Evolutionary conservation across 2,888 invertebrate genomes (phyloP).

Genomic region (Halictus ligatus): DNA sequence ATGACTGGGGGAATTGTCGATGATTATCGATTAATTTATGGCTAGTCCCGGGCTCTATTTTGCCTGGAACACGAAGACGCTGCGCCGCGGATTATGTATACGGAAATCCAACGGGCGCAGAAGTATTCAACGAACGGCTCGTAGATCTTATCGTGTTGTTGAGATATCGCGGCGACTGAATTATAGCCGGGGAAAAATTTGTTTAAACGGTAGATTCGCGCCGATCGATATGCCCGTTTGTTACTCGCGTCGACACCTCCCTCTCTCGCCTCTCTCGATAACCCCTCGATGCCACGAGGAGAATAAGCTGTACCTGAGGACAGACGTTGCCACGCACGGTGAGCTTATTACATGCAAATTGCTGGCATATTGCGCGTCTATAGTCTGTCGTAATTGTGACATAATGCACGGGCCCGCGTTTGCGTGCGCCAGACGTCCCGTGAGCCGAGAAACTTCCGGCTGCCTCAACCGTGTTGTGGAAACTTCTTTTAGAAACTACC

Average conservation of each 20-base stretch:
- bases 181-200: constrained; percentile 23
- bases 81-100: constrained; percentile 18
- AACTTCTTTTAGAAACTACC: neutral
- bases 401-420: constrained; percentile 8
- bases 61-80: constrained; percentile 6
- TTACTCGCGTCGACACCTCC: constrained; percentile 36
- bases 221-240: constrained; percentile 33
- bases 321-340: constrained; percentile 37
- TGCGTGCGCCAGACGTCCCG: neutral
- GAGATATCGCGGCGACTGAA: constrained; percentile 21
- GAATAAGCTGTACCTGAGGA: constrained; percentile 20
- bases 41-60: constrained; percentile 17
- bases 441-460: neutral
- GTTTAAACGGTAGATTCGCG: constrained; percentile 32
- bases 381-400: constrained; percentile 36
- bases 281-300: constrained; percentile 11
- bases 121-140: constrained; percentile 23
- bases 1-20: constrained; percentile 21
- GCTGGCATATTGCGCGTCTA: constrained; percentile 49
- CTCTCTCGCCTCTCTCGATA: constrained; percentile 9
- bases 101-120: constrained; percentile 22
- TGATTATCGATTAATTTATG: constrained; percentile 50
- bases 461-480: neutral
- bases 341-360: constrained; percentile 60
- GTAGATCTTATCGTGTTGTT: constrained; percentile 31